Base-by-base conservation (phyloP, 2,113 vertebrate genomes). In the Malurus melanocephalus region DNA sequence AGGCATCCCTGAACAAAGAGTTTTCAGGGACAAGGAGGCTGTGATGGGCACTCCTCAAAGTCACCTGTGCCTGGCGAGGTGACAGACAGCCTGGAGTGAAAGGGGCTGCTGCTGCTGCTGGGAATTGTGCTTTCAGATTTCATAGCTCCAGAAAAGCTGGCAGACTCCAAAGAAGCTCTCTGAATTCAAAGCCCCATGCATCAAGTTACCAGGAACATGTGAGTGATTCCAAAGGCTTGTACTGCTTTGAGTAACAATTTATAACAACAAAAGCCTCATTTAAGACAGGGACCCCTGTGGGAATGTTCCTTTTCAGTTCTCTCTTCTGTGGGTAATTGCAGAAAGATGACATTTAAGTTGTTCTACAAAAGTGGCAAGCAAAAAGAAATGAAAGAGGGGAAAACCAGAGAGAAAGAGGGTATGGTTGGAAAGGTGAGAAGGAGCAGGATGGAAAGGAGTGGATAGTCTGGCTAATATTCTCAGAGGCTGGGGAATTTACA, bases 191-290 rank as follows among this genome's bases (percentile, higher is more conserved):
- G 82, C 78, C 92, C 90, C 90, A 87, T 95, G 93, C 89, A 87
- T 90, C 82, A 88, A 95, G 92, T 91, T 94, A 68, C 90, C 83
- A 65, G 81, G 87, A 96, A 87, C 92, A 87, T 80, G 76, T 83
- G 88, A 93, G 74, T 86, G 71, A 88, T 96, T 96, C 95, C 93
- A 95, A 95, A 96, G 94, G 95, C 95, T 95, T 96, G 95, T 96
- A 94, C 88, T 80, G 93, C 94, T 96, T 96, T 96, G 95, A 96
- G 96, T 96, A 96, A 96, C 95, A 96, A 96, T 96, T 96, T 96
- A 93, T 91, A 95, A 95, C 93, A 95, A 96, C 96, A 96, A 96
- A 96, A 94, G 96, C 94, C 87, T 96, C 96, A 94, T 96, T 96
- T 96, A 95, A 96, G 95, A 96, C 95, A 96, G 95, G 90, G 82